Conservation (phyloP, 2,797 vertebrate genomes). For the Hapalemur alaotrensis region DNA sequence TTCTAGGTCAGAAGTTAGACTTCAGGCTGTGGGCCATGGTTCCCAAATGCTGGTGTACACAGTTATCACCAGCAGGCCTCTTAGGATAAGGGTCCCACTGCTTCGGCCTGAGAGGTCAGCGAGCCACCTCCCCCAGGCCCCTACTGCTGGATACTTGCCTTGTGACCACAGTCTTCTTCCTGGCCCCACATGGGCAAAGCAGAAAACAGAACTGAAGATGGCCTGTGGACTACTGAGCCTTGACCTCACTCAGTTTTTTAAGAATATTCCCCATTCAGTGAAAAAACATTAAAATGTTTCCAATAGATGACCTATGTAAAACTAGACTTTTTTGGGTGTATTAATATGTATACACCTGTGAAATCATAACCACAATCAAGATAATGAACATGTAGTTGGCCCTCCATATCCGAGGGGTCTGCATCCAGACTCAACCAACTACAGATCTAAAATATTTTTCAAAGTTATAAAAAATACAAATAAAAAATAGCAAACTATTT, state of each 20-base stretch:
- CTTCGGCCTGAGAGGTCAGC: not conserved
- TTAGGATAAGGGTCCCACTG: not conserved
- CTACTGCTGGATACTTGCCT: not conserved
- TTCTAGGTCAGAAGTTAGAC: not conserved
- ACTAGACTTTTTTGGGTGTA: not conserved
- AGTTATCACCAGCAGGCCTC: not conserved
- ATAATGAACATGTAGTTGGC: not conserved
- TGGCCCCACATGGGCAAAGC: not conserved
- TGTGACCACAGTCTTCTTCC: not conserved
- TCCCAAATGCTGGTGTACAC: not conserved
- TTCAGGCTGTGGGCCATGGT: not conserved
- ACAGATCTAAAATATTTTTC: not conserved
- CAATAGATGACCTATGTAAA: not conserved
- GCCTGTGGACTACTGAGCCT: not conserved
- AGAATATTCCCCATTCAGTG: not conserved
- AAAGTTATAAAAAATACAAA: not conserved
- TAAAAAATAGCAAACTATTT: not conserved
- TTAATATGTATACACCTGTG: not conserved
- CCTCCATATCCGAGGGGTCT: not conserved
- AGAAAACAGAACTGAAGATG: not conserved
- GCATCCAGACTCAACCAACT: not conserved
- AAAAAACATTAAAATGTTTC: conserved; percentile 6
- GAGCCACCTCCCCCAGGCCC: not conserved
- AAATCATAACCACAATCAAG: not conserved
- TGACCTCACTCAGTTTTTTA: not conserved